A percentile compares a stretch with the other conserved stretches of the same genome.
These are phyloP conservation scores for Steinernema carpocapsae DNA, from an alignment of 2,888 invertebrate species.

Conservation along the genomic window DNA sequence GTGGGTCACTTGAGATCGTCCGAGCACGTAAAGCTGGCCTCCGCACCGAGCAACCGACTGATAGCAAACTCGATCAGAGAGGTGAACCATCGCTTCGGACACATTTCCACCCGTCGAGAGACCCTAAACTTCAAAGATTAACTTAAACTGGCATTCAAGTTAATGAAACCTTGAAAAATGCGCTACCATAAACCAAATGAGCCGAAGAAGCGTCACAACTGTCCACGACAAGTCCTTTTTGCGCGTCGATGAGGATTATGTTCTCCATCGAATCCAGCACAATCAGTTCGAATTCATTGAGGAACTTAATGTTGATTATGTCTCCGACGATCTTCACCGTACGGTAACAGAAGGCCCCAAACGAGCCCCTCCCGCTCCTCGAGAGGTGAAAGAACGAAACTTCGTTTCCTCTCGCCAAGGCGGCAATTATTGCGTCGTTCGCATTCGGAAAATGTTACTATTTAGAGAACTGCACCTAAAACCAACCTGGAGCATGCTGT, in stretches of 20 bases:
- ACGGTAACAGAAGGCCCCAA: slow-evolving; percentile 72
- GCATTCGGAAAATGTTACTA: slow-evolving; percentile 58
- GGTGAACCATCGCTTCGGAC: slow-evolving; percentile 77
- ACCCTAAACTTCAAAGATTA: slow-evolving; percentile 71
- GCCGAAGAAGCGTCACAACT: slow-evolving; percentile 46
- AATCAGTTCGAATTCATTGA: slow-evolving; percentile 40
- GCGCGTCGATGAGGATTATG: slow-evolving; percentile 85
- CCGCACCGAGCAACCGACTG: slow-evolving; percentile 47
- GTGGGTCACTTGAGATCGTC: slow-evolving; percentile 50
- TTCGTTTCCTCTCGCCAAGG: slow-evolving; percentile 85
- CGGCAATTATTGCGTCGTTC: slow-evolving; percentile 81
- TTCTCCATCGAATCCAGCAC: slow-evolving; percentile 80
- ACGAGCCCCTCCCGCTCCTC: slow-evolving; percentile 30
- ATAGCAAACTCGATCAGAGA: slow-evolving; percentile 60
- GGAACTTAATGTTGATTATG: slow-evolving; percentile 51
- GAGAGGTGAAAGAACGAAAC: slow-evolving; percentile 83
- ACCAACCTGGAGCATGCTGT: slow-evolving; percentile 74
- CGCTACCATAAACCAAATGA: slow-evolving; percentile 71
- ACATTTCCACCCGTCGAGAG: slow-evolving; percentile 94
- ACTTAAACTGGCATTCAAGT: background rate
- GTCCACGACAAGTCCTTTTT: slow-evolving; percentile 73
- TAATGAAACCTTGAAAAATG: slow-evolving; percentile 70
- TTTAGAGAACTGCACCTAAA: slow-evolving; percentile 32
- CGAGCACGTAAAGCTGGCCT: slow-evolving; percentile 44
- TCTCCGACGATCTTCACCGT: slow-evolving; percentile 76